phyloP scores from a whole-genome alignment of 35 echinoderm and acorn worm genomes.

The Ophioderma brevispina region DNA sequence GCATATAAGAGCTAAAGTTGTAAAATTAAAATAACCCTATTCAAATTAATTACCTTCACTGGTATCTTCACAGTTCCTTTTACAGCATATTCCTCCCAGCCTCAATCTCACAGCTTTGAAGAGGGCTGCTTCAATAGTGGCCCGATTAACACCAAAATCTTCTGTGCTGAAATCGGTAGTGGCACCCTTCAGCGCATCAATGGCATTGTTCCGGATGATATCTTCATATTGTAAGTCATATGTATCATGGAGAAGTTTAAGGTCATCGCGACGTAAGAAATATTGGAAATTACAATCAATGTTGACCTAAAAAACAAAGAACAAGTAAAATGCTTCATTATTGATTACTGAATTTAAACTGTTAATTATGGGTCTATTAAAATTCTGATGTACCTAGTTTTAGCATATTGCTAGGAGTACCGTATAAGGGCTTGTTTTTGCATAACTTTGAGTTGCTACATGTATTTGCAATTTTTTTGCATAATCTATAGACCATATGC shows the following conservation, averaged over 20 bases:
- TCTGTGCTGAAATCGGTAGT: conserved; percentile 45
- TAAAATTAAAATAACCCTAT: too few relatives aligned
- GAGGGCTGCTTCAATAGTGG: conserved; percentile 41
- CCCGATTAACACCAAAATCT: conserved; percentile 59
- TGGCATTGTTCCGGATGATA: conserved; percentile 47
- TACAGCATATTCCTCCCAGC: conserved; percentile 71
- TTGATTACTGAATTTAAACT: too few relatives aligned
- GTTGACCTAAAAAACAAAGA: conserved; percentile 36
- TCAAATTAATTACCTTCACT: conserved; percentile 30
- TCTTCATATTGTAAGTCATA: conserved; percentile 71
- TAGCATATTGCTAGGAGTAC: too few relatives aligned
- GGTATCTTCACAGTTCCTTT: conserved; percentile 31
- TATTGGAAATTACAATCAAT: conserved; percentile 73
- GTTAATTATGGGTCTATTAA: too few relatives aligned
- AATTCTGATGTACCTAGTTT: too few relatives aligned
- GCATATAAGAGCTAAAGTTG: too few relatives aligned
- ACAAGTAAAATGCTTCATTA: too few relatives aligned
- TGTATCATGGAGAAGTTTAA: conserved; percentile 59
- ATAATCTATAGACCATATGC: too few relatives aligned
- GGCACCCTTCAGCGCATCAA: conserved; percentile 70
- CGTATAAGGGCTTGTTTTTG: too few relatives aligned
- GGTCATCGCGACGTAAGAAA: conserved; percentile 53
- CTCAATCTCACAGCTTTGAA: conserved; percentile 45
- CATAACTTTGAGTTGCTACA: too few relatives aligned
- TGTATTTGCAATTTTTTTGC: too few relatives aligned